Percentiles rank a stretch among this genome's conserved stretches.
These are phyloP conservation scores for Cladopsammia gracilis DNA, from an alignment of 64 coral and sea anemone genomes.

Conservation along the genomic window DNA sequence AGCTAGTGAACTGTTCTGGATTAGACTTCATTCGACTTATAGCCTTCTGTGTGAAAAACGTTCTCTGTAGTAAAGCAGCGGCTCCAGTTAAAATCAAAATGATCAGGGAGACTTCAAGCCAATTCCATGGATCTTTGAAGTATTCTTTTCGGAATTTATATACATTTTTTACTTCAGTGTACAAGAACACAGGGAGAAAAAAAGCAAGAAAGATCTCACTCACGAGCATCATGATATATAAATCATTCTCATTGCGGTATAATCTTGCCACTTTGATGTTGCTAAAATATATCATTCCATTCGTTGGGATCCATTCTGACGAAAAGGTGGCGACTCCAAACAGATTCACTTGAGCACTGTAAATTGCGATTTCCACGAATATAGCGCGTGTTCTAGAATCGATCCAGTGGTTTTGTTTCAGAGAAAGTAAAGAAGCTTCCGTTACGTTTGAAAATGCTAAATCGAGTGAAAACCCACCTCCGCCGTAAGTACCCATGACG, in stretches of 20 bases:
- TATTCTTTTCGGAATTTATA: constrained; percentile 70
- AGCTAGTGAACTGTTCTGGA: constrained; percentile 66
- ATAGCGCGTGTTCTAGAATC: constrained; percentile 78
- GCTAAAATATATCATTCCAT: constrained; percentile 81
- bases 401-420: constrained; percentile 84
- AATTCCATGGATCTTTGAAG: constrained; percentile 85
- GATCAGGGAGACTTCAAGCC: constrained; percentile 73
- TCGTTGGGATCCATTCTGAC: constrained; percentile 92
- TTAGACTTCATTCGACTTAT: constrained; percentile 70
- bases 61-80: constrained; percentile 73
- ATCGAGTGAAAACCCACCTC: constrained; percentile 62
- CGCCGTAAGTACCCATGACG: constrained; percentile 60
- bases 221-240: constrained; percentile 34
- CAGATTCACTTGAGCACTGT: constrained; percentile 90
- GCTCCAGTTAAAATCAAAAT: constrained; percentile 64
- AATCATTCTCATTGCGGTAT: constrained; percentile 57
- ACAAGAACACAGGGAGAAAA: constrained; percentile 75
- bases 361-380: constrained; percentile 88
- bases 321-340: constrained; percentile 88
- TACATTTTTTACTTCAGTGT: constrained; percentile 73
- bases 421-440: constrained; percentile 2
- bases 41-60: constrained; percentile 68
- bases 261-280: constrained; percentile 86
- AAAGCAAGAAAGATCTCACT: constrained; percentile 83
- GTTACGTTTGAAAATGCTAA: constrained; percentile 14